Conservation (phyloP, 2,797 vertebrate species). For the Harpagifer antarcticus region DNA sequence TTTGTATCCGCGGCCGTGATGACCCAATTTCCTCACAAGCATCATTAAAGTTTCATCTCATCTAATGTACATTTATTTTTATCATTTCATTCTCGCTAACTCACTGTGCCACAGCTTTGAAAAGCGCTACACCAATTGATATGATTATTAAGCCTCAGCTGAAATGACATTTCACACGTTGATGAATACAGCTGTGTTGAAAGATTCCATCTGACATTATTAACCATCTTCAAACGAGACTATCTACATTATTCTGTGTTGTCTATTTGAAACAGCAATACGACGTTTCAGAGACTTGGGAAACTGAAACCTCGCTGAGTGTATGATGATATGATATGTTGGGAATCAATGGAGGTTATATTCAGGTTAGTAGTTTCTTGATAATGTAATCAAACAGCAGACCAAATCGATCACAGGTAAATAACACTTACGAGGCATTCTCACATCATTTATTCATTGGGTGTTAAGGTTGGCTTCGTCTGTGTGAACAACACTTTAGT, state of each 20-base stretch:
- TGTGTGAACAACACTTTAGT: neutral
- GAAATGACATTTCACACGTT: slow-evolving; percentile 3
- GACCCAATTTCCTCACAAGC: slow-evolving; percentile 44
- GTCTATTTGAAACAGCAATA: neutral
- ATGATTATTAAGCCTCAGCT: slow-evolving; percentile 7
- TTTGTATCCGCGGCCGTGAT: slow-evolving; percentile 40
- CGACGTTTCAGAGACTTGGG: neutral
- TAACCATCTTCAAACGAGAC: neutral
- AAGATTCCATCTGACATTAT: slow-evolving; percentile 1
- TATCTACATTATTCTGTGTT: neutral
- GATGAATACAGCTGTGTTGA: neutral
- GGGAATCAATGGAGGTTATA: slow-evolving; percentile 1
- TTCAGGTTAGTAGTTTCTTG: slow-evolving; percentile 5
- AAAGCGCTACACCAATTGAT: slow-evolving; percentile 20
- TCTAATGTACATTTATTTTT: slow-evolving; percentile 49
- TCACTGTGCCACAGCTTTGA: slow-evolving; percentile 14
- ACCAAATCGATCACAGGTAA: too few relatives aligned
- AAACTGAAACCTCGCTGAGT: neutral
- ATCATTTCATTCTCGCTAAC: slow-evolving; percentile 38
- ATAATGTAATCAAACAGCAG: neutral
- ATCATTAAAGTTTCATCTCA: slow-evolving; percentile 57
- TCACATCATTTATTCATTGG: too few relatives aligned
- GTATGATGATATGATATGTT: slow-evolving; percentile 1
- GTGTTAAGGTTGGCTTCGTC: neutral
- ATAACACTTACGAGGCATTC: neutral